Percentiles rank a stretch among this genome's conserved stretches.
These are phyloP conservation scores for Pocillopora damicornis DNA, from an alignment of 64 coral and sea anemone species.

Conservation along the genomic window DNA sequence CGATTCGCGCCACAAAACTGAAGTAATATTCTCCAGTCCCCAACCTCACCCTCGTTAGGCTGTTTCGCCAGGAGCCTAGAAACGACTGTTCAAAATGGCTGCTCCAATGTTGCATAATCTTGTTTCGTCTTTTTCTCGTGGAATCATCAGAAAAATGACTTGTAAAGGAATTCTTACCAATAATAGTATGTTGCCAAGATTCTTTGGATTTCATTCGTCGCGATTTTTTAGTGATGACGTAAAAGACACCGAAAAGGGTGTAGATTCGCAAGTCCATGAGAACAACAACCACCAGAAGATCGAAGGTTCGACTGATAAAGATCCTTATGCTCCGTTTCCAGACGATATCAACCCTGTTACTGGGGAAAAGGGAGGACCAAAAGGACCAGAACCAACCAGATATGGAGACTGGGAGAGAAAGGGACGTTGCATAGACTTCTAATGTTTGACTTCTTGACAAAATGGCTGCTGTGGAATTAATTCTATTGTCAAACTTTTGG, in stretches of 20 bases:
- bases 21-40: not conserved
- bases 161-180: not conserved
- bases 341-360: conserved; percentile 87
- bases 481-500: too few species aligned
- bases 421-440: conserved; percentile 96
- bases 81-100: conserved; percentile 52
- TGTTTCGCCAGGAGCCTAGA: not conserved
- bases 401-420: conserved; percentile 99
- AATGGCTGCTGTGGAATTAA: too few species aligned
- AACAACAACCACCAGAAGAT: not conserved
- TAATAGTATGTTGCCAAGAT: not conserved
- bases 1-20: conserved; percentile 2
- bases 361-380: conserved; percentile 85
- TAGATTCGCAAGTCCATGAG: conserved; percentile 2
- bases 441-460: not conserved
- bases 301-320: conserved; percentile 9
- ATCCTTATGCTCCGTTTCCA: conserved; percentile 88
- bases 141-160: conserved; percentile 3
- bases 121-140: not conserved
- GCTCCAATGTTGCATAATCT: conserved; percentile 22
- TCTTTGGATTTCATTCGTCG: not conserved
- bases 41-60: not conserved
- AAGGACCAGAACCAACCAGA: conserved; percentile 95
- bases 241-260: conserved; percentile 20
- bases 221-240: conserved; percentile 16